Percentiles rank a stretch among this genome's conserved stretches.
These are phyloP conservation scores for western clawed frog (Xenopus tropicalis) DNA, from an alignment of 2,113 vertebrate genomes.

Conservation along the genomic window UCB_Xtro_10.0 CM004449.2:120576501-120577000, in stretches of 20 bases:
- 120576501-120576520: constrained; percentile 16
- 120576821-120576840: too few relatives aligned
- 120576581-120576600: not conserved
- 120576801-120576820: too few relatives aligned
- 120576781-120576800: too few relatives aligned
- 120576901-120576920: too few relatives aligned
- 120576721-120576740: constrained; percentile 64
- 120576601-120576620: not conserved
- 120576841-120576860: too few relatives aligned
- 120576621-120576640: constrained; percentile 49
- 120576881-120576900: too few relatives aligned
- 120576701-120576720: constrained; percentile 67
- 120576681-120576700: constrained; percentile 75
- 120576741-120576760: constrained; percentile 59
- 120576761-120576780: too few relatives aligned
- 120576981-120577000: too few relatives aligned
- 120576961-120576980: too few relatives aligned
- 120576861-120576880: too few relatives aligned
- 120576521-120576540: constrained; percentile 14
- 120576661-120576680: constrained; percentile 75
- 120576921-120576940: too few relatives aligned
- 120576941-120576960: too few relatives aligned
- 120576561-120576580: not conserved
- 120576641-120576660: constrained; percentile 75
- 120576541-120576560: not conserved